phyloP scores from a whole-genome alignment of 2,797 vertebrate species.

The Apodemus agrarius region DNA sequence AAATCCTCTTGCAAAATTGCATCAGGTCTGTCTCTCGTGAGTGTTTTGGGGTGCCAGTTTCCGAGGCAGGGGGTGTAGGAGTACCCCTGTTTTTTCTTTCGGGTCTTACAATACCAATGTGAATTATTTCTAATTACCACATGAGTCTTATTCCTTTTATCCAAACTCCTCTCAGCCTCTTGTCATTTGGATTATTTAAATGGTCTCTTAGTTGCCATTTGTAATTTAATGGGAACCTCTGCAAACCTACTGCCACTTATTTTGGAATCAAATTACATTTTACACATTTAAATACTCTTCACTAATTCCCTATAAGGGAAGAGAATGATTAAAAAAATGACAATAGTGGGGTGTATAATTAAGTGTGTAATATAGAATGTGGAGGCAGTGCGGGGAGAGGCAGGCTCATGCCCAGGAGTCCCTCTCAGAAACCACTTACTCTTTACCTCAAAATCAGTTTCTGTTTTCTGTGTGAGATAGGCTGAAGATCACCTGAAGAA shows the following conservation, averaged over 20 bases:
- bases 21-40: too few species aligned
- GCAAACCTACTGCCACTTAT: neutral
- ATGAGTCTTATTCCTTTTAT: conserved; percentile 13
- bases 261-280: neutral
- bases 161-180: neutral
- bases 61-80: too few species aligned
- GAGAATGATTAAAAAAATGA: neutral
- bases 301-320: neutral
- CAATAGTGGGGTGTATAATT: neutral
- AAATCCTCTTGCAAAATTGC: too few species aligned
- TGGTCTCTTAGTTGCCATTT: conserved; percentile 1
- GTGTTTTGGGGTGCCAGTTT: too few species aligned
- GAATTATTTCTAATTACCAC: conserved; percentile 54
- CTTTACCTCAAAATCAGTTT: neutral
- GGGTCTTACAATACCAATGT: too few species aligned
- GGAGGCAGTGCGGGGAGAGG: accelerated
- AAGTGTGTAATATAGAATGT: neutral
- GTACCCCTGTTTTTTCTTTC: too few species aligned
- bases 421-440: neutral
- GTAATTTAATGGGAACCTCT: neutral
- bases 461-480: neutral
- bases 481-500: neutral
- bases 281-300: conserved; percentile 15
- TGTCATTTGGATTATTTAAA: conserved; percentile 5
- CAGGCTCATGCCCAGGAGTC: neutral